Conservation (phyloP, 2,113 vertebrate species). For the Gasterosteus nipponicus region DNA sequence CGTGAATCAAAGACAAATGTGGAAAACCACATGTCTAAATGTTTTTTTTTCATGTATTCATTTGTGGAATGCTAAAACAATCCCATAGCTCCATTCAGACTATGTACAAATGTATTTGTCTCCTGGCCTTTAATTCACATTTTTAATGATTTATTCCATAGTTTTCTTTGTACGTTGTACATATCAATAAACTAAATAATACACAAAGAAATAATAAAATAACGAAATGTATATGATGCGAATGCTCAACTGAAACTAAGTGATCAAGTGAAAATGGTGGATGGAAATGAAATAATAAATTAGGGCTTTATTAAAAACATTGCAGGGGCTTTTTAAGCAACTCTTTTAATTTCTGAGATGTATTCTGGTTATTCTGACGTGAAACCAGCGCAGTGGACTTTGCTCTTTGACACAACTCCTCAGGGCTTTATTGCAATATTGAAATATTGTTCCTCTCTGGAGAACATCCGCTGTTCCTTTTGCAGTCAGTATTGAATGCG, state of each 20-base stretch:
- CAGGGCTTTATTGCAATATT: not conserved
- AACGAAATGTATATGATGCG: too few species aligned
- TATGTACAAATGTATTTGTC: not conserved
- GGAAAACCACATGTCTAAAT: not conserved
- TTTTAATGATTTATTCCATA: not conserved
- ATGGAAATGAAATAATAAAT: not conserved
- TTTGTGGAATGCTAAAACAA: not conserved
- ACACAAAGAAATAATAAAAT: too few species aligned
- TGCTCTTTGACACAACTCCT: conserved; percentile 10
- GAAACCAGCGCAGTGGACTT: not conserved
- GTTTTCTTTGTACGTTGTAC: not conserved
- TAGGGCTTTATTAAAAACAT: not conserved
- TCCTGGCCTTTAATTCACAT: not conserved
- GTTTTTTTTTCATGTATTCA: not conserved
- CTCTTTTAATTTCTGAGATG: not conserved
- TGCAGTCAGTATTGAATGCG: conserved; percentile 25
- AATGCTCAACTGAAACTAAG: too few species aligned
- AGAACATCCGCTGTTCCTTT: conserved; percentile 31
- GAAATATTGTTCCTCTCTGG: conserved; percentile 4
- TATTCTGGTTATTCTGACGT: conserved; percentile 12
- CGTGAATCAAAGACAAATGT: not conserved
- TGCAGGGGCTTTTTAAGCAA: not conserved
- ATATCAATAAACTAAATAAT: not conserved
- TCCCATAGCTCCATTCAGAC: not conserved
- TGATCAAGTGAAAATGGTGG: not conserved